These are phyloP conservation scores for Ataeniobius toweri DNA, from an alignment of 2,797 vertebrate species.

Conservation along the genomic window DNA sequence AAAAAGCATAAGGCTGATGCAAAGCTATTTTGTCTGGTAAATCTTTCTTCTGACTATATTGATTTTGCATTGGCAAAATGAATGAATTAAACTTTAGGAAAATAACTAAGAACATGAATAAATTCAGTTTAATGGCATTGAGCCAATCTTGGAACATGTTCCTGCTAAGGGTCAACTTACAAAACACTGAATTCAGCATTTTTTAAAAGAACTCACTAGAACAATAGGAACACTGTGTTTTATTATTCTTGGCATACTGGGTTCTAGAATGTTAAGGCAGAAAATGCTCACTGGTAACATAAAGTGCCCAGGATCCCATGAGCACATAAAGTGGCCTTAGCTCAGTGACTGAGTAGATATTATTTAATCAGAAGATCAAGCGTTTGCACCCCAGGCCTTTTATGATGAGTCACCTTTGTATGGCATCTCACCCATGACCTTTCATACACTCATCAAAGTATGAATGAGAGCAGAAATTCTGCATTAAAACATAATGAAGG, in stretches of 20 bases:
- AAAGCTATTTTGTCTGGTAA: too few relatives aligned
- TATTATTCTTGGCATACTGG: background rate
- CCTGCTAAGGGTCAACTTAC: too few relatives aligned
- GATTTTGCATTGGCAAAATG: too few relatives aligned
- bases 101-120: background rate
- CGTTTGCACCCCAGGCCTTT: background rate
- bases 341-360: background rate
- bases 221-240: background rate
- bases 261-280: background rate
- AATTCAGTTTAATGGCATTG: background rate
- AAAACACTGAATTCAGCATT: too few relatives aligned
- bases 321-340: background rate
- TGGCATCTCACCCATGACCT: background rate
- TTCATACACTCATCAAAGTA: background rate
- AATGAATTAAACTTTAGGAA: background rate
- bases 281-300: background rate
- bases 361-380: background rate
- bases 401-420: background rate
- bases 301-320: background rate
- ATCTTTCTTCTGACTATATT: too few relatives aligned
- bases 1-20: too few relatives aligned
- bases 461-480: too few relatives aligned
- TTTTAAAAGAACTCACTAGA: background rate
- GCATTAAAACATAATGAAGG: too few relatives aligned
- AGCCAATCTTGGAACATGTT: background rate